Percentiles rank a stretch among this genome's conserved stretches.
Conservation (phyloP, 2,888 invertebrate species). For the Amiota minor region DNA sequence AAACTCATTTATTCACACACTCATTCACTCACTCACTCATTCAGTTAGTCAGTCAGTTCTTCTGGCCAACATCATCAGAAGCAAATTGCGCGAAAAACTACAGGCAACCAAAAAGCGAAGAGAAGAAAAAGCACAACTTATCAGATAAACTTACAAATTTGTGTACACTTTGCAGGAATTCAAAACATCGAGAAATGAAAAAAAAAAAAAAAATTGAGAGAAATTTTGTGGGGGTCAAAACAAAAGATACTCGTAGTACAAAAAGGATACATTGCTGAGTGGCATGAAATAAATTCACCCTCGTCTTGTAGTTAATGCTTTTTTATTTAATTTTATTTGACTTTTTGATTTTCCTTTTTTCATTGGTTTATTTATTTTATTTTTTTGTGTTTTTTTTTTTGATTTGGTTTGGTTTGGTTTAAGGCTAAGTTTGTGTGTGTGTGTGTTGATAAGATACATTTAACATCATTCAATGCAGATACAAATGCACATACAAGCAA, state of each 20-base stretch:
- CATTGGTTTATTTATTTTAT: conserved; percentile 31
- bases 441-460: conserved; percentile 51
- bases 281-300: conserved; percentile 41
- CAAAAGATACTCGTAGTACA: conserved; percentile 20
- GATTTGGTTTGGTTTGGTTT: conserved; percentile 48
- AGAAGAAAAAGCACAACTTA: conserved; percentile 45
- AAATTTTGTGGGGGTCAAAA: not conserved
- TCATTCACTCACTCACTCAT: too few relatives aligned
- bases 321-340: conserved; percentile 49
- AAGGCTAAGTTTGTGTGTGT: too few relatives aligned
- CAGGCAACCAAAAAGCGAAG: conserved; percentile 26
- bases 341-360: conserved; percentile 7
- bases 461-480: conserved; percentile 63
- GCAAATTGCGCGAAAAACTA: conserved; percentile 49
- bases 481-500: conserved; percentile 67
- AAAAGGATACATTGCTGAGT: conserved; percentile 19
- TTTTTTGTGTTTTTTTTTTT: conserved; percentile 40
- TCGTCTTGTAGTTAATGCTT: conserved; percentile 44
- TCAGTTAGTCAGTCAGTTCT: too few relatives aligned
- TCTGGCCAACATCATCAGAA: conserved; percentile 21
- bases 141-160: conserved; percentile 66
- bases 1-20: too few relatives aligned
- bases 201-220: conserved; percentile 15
- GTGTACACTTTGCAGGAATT: conserved; percentile 54
- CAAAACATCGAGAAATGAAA: conserved; percentile 4